Percentiles rank a stretch among this genome's conserved stretches.
Conservation (phyloP, 2,888 invertebrate genomes). For the Hydropsyche betteni region DNA sequence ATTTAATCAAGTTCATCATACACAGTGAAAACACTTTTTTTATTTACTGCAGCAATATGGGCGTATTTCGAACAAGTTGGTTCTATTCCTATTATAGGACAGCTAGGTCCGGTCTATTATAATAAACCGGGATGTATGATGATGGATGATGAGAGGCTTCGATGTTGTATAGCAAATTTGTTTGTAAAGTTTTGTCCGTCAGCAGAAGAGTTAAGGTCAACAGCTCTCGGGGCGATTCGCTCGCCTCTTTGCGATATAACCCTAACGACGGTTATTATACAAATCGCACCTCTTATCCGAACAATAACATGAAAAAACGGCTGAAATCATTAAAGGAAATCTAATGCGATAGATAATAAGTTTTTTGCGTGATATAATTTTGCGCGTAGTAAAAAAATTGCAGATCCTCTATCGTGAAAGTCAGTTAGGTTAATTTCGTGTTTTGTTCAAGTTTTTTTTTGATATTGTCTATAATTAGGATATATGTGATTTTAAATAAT, state of each 20-base stretch:
- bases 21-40: too few species aligned
- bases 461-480: too few species aligned
- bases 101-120: neutral
- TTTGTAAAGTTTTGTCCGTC: conserved; percentile 17
- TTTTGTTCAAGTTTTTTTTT: too few species aligned
- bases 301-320: neutral
- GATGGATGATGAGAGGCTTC: conserved; percentile 32
- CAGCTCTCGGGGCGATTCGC: conserved; percentile 17
- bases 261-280: conserved; percentile 26
- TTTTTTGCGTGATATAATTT: neutral
- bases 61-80: too few species aligned
- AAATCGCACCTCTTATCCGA: conserved; percentile 27
- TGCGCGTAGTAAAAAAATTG: neutral
- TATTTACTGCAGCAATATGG: too few species aligned
- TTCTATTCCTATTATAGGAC: too few species aligned
- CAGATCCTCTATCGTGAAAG: neutral
- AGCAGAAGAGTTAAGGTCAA: conserved; percentile 10
- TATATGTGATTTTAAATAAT: too few species aligned
- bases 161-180: neutral
- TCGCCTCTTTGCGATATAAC: neutral
- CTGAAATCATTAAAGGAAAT: neutral
- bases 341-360: neutral
- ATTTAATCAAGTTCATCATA: too few species aligned
- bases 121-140: conserved; percentile 26
- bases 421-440: neutral